A percentile compares a stretch with the other conserved stretches of the same genome.
These are phyloP conservation scores for Drosophila serrata DNA, from an alignment of 1,140 invertebrate genomes.

Conservation along the genomic window DNA sequence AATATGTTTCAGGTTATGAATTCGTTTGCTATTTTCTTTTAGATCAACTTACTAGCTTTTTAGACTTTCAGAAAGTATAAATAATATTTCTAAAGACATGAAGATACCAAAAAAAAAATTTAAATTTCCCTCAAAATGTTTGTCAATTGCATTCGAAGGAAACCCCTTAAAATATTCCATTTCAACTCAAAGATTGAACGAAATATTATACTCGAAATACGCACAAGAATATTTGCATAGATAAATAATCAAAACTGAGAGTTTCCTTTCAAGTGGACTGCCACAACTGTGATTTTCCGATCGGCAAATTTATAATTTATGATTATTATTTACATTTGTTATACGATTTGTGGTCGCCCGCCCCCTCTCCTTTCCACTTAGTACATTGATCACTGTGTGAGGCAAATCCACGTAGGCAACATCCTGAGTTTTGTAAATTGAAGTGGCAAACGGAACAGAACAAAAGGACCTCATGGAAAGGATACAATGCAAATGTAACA, in stretches of 20 bases:
- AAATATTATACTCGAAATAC: not conserved
- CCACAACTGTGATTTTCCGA: constrained; percentile 12
- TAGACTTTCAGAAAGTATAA: not conserved
- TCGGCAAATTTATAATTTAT: constrained; percentile 38
- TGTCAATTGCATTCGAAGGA: not conserved
- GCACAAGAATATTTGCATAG: constrained; percentile 7
- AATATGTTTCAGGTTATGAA: not conserved
- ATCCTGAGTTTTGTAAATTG: constrained; percentile 53
- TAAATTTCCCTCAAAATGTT: not conserved
- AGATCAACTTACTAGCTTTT: too few relatives aligned
- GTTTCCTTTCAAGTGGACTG: constrained; percentile 2
- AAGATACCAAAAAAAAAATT: not conserved
- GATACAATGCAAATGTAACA: constrained; percentile 63
- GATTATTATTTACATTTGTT: constrained; percentile 25
- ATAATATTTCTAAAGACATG: not conserved
- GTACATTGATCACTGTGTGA: constrained; percentile 47
- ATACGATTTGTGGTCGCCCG: not conserved
- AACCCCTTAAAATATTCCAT: not conserved
- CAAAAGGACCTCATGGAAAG: constrained; percentile 31
- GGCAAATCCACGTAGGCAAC: constrained; percentile 43
- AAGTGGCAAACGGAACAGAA: constrained; percentile 29
- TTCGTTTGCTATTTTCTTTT: not conserved
- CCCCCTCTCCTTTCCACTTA: constrained; percentile 4
- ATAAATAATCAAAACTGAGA: constrained; percentile 24
- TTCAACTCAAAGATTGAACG: not conserved